Base-by-base conservation (phyloP, 2,113 vertebrate species). In the Cygnus atratus region DNA sequence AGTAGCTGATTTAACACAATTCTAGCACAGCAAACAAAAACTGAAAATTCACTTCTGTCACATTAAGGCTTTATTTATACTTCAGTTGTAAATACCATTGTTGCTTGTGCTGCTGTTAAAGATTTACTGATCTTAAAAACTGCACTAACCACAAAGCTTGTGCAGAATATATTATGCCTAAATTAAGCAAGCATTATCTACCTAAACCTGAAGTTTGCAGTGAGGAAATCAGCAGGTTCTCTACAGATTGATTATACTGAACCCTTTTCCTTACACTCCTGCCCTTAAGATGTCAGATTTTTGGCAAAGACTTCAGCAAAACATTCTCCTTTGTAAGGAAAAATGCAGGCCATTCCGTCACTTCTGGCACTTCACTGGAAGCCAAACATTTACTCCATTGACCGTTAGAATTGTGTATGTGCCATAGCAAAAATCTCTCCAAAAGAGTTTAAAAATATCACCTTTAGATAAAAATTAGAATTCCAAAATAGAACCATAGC, bases 401-500 rank as follows among this genome's bases (percentile, higher is more conserved):
- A 82, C 15, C 44, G 48, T 12, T 52, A 43, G 10, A 86, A 80
- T 9, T 52, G 5, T 46, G 33, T 5, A 43, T 6, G 44, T 76
- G 66, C 66, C 48, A 75, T 0, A 31, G 52, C 25, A 43, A 84
- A 87, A 88, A 80, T 26, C 18, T 0, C 73, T 13, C 37, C 44
- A 66, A 70, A 61, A 11, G 39, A 84, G 43, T n/a, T 79, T 86
- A 65, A 68, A 92, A 92, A 57, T 5, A 52, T 2, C 55, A 44
- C 21, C 65, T 28, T 26, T 37, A 57, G 75, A 20, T 7, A 59
- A 90, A 59, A 68, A 18, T 44, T 61, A 66, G 37, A 52, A 65
- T 61, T 43, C 50, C 6, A 21, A 25, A 62, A 12, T 0, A 0
- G 6, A 39, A 24, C 41, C 46, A 37, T 1, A 4, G 33, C 3